Percentiles rank a stretch among this genome's conserved stretches.
These are phyloP conservation scores for Ailuropoda melanoleuca DNA, from an alignment of 2,113 vertebrate genomes.

Conservation along the genomic window DNA sequence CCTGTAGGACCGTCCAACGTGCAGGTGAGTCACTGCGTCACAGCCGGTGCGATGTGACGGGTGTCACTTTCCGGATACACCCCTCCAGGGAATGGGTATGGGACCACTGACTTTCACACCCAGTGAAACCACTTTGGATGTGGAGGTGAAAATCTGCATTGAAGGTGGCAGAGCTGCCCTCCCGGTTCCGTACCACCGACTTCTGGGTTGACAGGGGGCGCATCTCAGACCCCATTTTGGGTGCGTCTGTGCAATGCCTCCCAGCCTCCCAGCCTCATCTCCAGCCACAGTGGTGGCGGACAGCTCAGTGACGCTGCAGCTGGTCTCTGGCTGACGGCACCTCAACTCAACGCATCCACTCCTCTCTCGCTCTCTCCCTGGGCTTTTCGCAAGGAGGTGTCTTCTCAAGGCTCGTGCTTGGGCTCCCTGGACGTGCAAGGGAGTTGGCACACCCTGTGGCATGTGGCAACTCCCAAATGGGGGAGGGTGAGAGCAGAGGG, in stretches of 20 bases:
- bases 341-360: neutral
- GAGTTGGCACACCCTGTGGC: rapidly evolving
- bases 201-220: neutral
- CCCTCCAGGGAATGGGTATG: neutral
- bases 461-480: rapidly evolving
- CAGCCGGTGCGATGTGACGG: rapidly evolving
- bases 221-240: too few species aligned
- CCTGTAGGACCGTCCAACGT: too few species aligned
- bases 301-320: neutral
- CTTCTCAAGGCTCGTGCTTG: neutral
- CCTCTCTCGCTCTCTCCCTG: neutral
- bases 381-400: neutral
- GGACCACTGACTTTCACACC: neutral
- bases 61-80: rapidly evolving
- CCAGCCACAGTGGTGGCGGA: too few species aligned
- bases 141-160: too few species aligned
- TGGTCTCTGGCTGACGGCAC: neutral
- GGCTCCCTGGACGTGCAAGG: neutral
- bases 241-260: too few species aligned
- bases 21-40: neutral
- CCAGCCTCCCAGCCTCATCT: neutral
- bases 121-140: neutral
- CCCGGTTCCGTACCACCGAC: neutral
- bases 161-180: neutral
- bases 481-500: too few species aligned